Evolutionary conservation across 1,140 invertebrate genomes (phyloP), one percentile per base, ranked within the genome.

Genomic region (Mercenaria mercenaria): DNA sequence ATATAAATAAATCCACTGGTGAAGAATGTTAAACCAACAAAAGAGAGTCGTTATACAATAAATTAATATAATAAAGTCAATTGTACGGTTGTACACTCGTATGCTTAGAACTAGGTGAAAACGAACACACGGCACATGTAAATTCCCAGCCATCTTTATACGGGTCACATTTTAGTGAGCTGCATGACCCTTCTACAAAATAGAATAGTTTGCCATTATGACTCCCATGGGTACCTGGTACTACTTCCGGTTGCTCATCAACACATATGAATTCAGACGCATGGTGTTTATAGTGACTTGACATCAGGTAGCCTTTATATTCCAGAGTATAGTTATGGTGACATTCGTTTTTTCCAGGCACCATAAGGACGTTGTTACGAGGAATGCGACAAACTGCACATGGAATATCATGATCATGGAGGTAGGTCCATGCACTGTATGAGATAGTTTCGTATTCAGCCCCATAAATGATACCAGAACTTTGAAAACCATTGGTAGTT

Each of bases 121-220:
- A n/a, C n/a, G n/a, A n/a, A n/a, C n/a, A n/a, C n/a, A n/a, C 92
- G 23, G 84, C 92, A 83, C 93, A 94, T 1, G 91, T 86, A 0
- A 93, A 18, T 69, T 91, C 91, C 8, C 85, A 18, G 0, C 90
- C 86, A 47, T 88, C 23, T 0, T 85, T 47, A 76, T 93, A 93
- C 18, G 87, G 87, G 3, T 91, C 91, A 69, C 93, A 93, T 2
- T 85, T 85, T 3, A 94, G 86, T 23, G 85, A 69, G 41, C 91
- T 90, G 61, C 92, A 93, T 8, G 0, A 2, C 0, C 50, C 50
- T 59, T 88, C 83, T n/a, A n/a, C n/a, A n/a, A n/a, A n/a, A n/a
- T n/a, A n/a, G n/a, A n/a, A n/a, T n/a, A n/a, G n/a, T n/a, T 50
- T 43, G 1, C 88, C 92, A 20, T 92, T 52, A 13, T 91, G 20